Percentiles rank a stretch among this genome's conserved stretches.
Conservation (phyloP, 1,140 invertebrate species). For the Drosophila rufa region DNA sequence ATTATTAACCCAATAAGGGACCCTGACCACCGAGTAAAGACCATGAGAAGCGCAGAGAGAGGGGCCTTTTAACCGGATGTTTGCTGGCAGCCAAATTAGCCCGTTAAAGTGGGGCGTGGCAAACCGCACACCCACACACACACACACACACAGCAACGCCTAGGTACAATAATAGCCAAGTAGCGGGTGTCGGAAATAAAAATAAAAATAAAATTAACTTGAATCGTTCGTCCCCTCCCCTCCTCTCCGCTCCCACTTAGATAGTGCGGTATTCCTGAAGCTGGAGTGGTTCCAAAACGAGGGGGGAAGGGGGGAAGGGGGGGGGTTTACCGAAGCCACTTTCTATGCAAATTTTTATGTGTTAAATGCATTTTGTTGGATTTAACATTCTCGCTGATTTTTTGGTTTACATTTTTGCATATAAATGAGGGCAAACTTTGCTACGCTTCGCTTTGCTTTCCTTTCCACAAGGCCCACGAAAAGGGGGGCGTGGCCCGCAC, state of each 20-base stretch:
- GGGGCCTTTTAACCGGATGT: neutral
- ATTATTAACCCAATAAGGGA: too few relatives aligned
- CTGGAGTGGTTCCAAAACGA: constrained; percentile 1
- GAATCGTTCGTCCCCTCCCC: constrained; percentile 21
- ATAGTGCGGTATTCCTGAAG: constrained; percentile 27
- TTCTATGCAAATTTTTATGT: constrained; percentile 85
- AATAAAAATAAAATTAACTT: constrained; percentile 58
- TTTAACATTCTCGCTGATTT: constrained; percentile 84
- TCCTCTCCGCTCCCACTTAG: constrained; percentile 8
- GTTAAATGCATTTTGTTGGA: constrained; percentile 84
- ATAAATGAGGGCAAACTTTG: constrained; percentile 76
- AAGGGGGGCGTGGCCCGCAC: constrained; percentile 57
- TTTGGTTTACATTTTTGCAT: constrained; percentile 84
- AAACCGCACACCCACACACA: constrained; percentile 1
- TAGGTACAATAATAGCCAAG: constrained; percentile 24
- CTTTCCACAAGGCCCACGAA: constrained; percentile 16
- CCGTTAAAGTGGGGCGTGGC: constrained; percentile 27
- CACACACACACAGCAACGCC: constrained; percentile 9
- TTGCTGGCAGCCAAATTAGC: constrained; percentile 9
- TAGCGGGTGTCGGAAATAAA: constrained; percentile 43
- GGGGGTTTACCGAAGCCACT: constrained; percentile 73
- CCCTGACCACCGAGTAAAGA: neutral
- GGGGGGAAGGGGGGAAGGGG: neutral
- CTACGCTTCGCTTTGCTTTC: constrained; percentile 11
- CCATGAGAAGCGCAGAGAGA: constrained; percentile 11